These are phyloP conservation scores for Xiphias gladius DNA, from an alignment of 2,113 vertebrate species.

Conservation along the genomic window DNA sequence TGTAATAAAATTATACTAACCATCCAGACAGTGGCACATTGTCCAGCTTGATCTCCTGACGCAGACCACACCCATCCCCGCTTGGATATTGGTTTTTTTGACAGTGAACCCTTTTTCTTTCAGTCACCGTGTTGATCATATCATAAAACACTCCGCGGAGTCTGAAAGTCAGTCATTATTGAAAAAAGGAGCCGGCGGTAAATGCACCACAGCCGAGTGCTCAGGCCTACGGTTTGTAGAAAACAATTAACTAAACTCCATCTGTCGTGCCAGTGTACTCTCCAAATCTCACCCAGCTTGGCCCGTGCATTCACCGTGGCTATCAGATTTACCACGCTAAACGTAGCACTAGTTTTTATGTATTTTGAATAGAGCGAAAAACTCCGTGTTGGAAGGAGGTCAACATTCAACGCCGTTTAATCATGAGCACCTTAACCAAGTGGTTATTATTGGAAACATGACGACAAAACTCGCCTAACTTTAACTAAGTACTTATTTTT, in stretches of 20 bases:
- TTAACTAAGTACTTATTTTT: too few relatives aligned
- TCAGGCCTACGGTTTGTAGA: background rate
- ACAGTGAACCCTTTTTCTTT: background rate
- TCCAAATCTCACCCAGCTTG: background rate
- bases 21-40: too few relatives aligned
- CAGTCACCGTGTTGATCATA: background rate
- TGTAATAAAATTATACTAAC: background rate
- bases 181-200: background rate
- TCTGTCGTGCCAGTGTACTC: background rate
- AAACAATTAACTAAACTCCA: conserved; percentile 1
- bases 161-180: background rate
- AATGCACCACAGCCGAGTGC: background rate
- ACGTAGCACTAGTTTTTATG: background rate
- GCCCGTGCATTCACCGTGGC: background rate
- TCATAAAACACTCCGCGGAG: background rate
- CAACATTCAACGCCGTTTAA: too few relatives aligned
- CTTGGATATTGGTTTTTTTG: background rate
- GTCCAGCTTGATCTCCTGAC: background rate
- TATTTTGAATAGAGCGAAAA: background rate
- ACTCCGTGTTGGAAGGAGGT: too few relatives aligned
- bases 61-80: background rate
- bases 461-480: too few relatives aligned
- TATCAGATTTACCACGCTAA: background rate
- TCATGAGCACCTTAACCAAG: too few relatives aligned
- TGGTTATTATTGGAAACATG: too few relatives aligned